Evolutionary conservation across 2,797 vertebrate species (phyloP), one percentile per base, ranked within the genome.

Genomic region (Mormyrops boulengeri): DNA sequence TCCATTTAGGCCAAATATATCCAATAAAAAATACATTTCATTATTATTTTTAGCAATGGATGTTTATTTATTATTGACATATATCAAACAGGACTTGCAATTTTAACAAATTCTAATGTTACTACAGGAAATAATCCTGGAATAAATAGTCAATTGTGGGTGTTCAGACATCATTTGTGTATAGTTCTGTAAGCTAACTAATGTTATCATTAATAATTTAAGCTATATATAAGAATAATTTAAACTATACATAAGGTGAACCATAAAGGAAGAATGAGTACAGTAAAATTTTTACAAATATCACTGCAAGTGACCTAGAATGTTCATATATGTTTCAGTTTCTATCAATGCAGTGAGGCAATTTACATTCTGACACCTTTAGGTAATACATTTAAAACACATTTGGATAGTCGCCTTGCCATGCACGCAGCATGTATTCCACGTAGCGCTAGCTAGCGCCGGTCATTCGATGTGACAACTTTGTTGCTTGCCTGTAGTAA

Each of bases 401-500:
- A n/a, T 77, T 19, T 44, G 17, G 14, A 77, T 38, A 77, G 44
- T 50, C 44, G 50, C 8, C 44, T 47, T 85, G 4, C 80, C 80
- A 50, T 22, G n/a, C 8, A 11, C 47, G 19, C 8, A n/a, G 38
- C 44, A 50, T 47, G 80, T 49, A 26, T 47, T 47, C 34, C 77
- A 1, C 6, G 12, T 85, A 50, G n/a, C 0, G 17, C 19, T 47
- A 47, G 47, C 80, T 44, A 19, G 41, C 2, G 7, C 9, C 80
- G 8, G 14, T 19, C 7, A 82, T 84, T 73, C 88, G 19, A 88
- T 41, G 30, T 17, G 60, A 44, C 2, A 44, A 2, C 57, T 30
- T 49, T 22, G n/a, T 30, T 88, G 6, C 60, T 47, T 12, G 50
- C 34, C 88, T 62, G 89, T 14, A 60, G 91, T 89, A 80, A 92